Conservation (phyloP, 1,140 invertebrate species). For the Camponotus vicinus region DNA sequence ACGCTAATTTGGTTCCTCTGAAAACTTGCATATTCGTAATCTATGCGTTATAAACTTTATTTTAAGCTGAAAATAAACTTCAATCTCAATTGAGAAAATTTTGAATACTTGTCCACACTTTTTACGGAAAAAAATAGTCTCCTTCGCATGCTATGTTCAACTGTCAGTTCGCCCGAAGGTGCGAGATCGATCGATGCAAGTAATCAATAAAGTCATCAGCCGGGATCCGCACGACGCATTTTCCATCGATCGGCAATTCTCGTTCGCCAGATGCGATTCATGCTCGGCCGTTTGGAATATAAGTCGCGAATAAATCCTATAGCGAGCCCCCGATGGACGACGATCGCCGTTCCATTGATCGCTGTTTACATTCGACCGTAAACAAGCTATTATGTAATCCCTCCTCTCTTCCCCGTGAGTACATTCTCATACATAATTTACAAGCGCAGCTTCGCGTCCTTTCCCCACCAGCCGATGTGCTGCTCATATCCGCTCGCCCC, state of each 20-base stretch:
- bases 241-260: conserved; percentile 25
- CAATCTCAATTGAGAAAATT: no score
- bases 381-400: conserved; percentile 81
- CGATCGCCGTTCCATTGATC: conserved; percentile 76
- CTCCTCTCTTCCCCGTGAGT: conserved; percentile 54
- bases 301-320: conserved; percentile 32
- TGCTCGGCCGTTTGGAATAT: neutral
- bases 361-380: conserved; percentile 80
- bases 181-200: conserved; percentile 59
- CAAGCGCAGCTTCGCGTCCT: conserved; percentile 68
- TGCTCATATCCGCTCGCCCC: conserved; percentile 45
- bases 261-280: conserved; percentile 52
- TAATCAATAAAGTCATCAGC: conserved; percentile 72
- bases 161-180: conserved; percentile 11
- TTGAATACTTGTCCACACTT: no score
- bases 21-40: no score
- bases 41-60: no score
- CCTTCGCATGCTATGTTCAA: conserved; percentile 39
- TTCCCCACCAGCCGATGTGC: conserved; percentile 35
- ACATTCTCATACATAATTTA: conserved; percentile 80
- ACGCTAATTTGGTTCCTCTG: no score
- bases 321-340: conserved; percentile 46
- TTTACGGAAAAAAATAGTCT: conserved; percentile 27
- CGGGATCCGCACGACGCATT: conserved; percentile 41
- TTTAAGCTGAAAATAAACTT: no score